A percentile compares a stretch with the other conserved stretches of the same genome.
phyloP scores from a whole-genome alignment of 2,113 vertebrate genomes.

The Neotragus pygmaeus region DNA sequence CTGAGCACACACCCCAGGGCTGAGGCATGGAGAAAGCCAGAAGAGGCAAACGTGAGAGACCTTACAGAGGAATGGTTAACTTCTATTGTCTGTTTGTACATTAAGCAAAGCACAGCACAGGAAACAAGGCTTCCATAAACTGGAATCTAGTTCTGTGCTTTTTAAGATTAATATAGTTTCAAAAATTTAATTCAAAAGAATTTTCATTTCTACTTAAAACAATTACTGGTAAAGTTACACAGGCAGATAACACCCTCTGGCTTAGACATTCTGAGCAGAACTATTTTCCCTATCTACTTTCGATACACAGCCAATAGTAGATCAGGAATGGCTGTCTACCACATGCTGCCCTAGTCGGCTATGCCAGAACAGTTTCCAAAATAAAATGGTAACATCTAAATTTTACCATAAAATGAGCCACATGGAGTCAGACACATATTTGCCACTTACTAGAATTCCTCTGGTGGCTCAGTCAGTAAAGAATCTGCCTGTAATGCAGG shows the following conservation, averaged over 20 bases:
- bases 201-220: background rate
- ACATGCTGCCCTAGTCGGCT: rapidly evolving
- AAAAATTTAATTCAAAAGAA: background rate
- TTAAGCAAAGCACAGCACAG: background rate
- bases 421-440: background rate
- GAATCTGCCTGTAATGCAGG: background rate
- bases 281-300: background rate
- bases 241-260: background rate
- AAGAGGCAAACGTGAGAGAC: background rate
- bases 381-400: background rate
- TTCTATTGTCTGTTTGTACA: background rate
- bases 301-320: background rate
- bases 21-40: background rate
- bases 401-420: background rate
- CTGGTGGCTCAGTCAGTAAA: background rate
- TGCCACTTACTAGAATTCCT: background rate
- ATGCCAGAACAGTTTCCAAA: background rate
- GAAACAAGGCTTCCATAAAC: background rate
- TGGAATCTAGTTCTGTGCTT: background rate
- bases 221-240: background rate
- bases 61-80: background rate
- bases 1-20: background rate
- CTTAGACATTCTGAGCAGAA: background rate
- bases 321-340: background rate
- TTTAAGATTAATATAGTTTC: background rate